phyloP scores from a whole-genome alignment of 2,113 vertebrate species.

The Ptilonorhynchus violaceus region DNA sequence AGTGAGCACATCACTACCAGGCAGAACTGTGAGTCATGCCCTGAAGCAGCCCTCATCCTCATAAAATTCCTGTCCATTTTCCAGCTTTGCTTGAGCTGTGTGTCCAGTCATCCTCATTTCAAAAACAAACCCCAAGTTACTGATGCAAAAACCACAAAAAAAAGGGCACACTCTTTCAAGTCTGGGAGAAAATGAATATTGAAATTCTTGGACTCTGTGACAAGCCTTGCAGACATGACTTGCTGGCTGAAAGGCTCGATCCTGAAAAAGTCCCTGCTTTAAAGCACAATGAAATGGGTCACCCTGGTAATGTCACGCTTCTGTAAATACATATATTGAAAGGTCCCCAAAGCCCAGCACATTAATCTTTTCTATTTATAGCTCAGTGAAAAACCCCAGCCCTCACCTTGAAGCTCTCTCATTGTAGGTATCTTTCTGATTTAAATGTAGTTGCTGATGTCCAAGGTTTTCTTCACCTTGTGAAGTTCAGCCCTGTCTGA shows the following conservation, averaged over 20 bases:
- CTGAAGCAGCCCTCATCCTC: fast-evolving
- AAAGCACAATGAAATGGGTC: background rate
- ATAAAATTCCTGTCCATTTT: background rate
- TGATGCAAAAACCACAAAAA: background rate
- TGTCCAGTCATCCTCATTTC: background rate
- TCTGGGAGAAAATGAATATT: background rate
- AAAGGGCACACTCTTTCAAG: background rate
- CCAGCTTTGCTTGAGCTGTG: background rate
- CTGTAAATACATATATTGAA: background rate
- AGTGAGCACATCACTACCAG: background rate
- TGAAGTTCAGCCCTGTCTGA: background rate
- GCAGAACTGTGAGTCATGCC: background rate
- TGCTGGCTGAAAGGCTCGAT: background rate
- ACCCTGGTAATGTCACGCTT: background rate
- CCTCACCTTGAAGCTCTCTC: background rate
- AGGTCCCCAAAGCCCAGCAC: background rate
- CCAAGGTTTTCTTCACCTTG: background rate
- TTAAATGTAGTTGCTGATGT: background rate
- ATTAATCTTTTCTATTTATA: background rate
- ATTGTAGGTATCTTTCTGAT: background rate
- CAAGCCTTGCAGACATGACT: background rate
- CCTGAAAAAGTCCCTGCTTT: background rate
- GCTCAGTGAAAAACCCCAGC: background rate
- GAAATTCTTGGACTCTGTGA: background rate
- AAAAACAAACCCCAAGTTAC: background rate